Evolutionary conservation across 2,888 invertebrate species (phyloP), one percentile per base, ranked within the genome.

Genomic region (Crematogaster levior): DNA sequence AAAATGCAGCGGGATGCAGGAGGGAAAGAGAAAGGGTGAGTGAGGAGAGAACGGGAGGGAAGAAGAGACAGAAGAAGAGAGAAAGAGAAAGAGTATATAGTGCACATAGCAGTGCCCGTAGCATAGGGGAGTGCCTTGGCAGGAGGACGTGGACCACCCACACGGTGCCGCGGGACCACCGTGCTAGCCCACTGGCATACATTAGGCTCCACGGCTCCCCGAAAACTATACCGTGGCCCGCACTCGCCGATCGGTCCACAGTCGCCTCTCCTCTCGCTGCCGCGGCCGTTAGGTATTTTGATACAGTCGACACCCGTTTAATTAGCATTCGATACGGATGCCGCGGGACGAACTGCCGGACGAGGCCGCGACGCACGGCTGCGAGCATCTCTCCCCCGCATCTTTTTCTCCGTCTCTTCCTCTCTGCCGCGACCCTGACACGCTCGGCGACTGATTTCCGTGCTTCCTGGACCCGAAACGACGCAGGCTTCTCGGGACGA

Each of bases 161-260:
- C 94, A 93, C 93, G 92, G 93, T 90, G 91, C 92, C 92, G 93
- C 91, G 93, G 89, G 94, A 94, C 94, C 94, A 94, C 94, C 94
- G 93, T 94, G 94, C 92, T 94, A 94, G 94, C 93, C 93, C 93
- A 93, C 94, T 94, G 94, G 94, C 94, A 94, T 94, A 94, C 93
- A 94, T 94, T 94, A 94, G 93, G 93, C 93, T 91, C 90, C 89
- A 90, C 90, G 92, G 92, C 91, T 92, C 92, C 92, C 92, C 92
- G 91, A 92, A 92, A 92, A 92, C 92, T 92, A 92, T 92, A 92
- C 91, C 91, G 88, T 83, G 83, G 86, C 84, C 88, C 83, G 88
- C 83, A 81, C 85, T 82, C 84, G 81, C 80, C 88, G 88, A 89
- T 90, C 90, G 91, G 74, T 82, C 87, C 73, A 81, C 90, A 87